Percentiles rank a stretch among this genome's conserved stretches.
phyloP scores from a whole-genome alignment of 2,113 vertebrate genomes.

The Isurus oxyrinchus region DNA sequence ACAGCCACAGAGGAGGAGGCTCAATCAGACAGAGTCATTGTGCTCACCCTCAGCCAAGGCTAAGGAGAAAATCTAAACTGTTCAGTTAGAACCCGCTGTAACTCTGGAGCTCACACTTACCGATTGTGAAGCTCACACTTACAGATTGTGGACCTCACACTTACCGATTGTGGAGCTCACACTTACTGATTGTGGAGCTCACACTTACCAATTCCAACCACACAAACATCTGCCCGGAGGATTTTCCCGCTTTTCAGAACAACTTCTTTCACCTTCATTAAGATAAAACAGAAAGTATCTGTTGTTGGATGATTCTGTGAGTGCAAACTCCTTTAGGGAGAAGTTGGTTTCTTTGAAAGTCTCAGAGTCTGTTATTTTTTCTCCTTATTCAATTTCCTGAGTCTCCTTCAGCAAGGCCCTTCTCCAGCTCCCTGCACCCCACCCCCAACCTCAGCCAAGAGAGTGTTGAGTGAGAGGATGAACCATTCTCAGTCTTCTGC shows the following conservation, averaged over 20 bases:
- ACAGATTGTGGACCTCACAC: no score
- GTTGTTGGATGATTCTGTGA: not conserved
- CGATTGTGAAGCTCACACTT: slow-evolving; percentile 49
- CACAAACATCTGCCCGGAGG: slow-evolving; percentile 84
- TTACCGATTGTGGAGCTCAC: no score
- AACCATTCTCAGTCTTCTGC: not conserved
- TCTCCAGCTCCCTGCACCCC: not conserved
- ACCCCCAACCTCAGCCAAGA: not conserved
- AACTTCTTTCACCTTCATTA: slow-evolving; percentile 84
- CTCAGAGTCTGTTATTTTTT: not conserved
- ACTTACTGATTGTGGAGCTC: no score
- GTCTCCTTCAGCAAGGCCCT: no score
- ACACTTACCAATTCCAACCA: slow-evolving; percentile 83
- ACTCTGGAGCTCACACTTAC: slow-evolving; percentile 57
- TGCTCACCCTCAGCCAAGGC: not conserved
- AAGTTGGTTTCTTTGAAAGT: not conserved
- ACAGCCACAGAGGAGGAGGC: not conserved
- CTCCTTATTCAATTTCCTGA: not conserved
- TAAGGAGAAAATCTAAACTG: not conserved
- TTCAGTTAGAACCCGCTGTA: not conserved
- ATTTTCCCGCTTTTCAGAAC: slow-evolving; percentile 96
- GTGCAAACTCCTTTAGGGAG: not conserved
- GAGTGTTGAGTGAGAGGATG: not conserved
- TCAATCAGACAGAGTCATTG: not conserved
- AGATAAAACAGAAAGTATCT: not conserved